Evolutionary conservation across 2,797 vertebrate species (phyloP).

Genomic region (Myioborus melanocephalus): DNA sequence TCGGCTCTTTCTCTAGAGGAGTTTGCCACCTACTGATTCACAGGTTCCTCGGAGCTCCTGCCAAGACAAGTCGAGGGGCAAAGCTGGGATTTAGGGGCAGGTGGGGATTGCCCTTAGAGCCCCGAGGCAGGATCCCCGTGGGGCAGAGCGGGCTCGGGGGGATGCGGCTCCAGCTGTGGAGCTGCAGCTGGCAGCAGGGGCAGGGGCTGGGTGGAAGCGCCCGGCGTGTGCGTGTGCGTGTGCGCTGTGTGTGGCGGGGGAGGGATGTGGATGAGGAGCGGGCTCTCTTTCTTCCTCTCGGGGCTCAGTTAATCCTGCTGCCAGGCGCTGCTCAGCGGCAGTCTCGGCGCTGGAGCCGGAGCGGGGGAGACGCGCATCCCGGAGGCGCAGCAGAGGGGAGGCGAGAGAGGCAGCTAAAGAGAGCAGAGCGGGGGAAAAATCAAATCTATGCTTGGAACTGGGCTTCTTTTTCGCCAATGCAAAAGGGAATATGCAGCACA

Average conservation of each 20-base stretch:
- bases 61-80: background rate
- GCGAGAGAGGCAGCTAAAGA: conserved; percentile 65
- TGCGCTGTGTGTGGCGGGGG: conserved; percentile 57
- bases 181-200: conserved; percentile 32
- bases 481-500: conserved; percentile 99
- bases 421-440: conserved; percentile 64
- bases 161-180: conserved; percentile 14
- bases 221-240: conserved; percentile 52
- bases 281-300: conserved; percentile 66
- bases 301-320: conserved; percentile 81
- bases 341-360: conserved; percentile 75
- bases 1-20: conserved; percentile 53
- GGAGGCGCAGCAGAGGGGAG: conserved; percentile 59
- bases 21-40: conserved; percentile 71
- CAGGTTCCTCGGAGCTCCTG: background rate
- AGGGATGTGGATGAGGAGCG: conserved; percentile 72
- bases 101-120: background rate
- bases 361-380: conserved; percentile 64
- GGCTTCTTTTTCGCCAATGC: conserved; percentile 94
- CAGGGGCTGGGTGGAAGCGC: conserved; percentile 62
- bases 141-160: background rate
- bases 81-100: background rate
- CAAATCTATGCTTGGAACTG: conserved; percentile 92
- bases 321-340: conserved; percentile 80
- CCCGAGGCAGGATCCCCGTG: background rate